A percentile compares a stretch with the other conserved stretches of the same genome.
These are phyloP conservation scores for Hydrochoerus hydrochaeris DNA, from an alignment of 2,113 vertebrate species.

Conservation along the genomic window DNA sequence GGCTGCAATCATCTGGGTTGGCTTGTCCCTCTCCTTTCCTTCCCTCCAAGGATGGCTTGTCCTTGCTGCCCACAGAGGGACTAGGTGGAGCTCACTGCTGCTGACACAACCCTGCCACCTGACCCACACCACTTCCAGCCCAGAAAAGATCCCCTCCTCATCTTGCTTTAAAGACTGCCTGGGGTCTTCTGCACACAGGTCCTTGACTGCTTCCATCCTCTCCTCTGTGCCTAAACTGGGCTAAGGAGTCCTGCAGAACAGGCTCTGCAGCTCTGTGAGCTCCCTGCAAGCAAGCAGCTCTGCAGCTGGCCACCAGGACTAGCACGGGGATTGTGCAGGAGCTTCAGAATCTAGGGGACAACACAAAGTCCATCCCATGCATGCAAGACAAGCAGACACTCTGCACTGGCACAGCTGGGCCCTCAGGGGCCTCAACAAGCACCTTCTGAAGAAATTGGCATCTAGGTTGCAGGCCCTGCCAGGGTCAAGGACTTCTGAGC, in stretches of 20 bases:
- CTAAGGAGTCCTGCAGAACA: not conserved
- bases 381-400: not conserved
- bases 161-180: slow-evolving; percentile 52
- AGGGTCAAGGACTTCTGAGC: too few species aligned
- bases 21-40: not conserved
- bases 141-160: slow-evolving; percentile 44
- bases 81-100: slow-evolving; percentile 69
- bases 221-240: slow-evolving; percentile 4
- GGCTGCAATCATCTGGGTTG: not conserved
- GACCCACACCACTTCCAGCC: slow-evolving; percentile 55
- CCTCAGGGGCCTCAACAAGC: too few species aligned
- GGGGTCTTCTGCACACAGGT: slow-evolving; percentile 9
- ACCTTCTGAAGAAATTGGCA: not conserved
- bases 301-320: too few species aligned
- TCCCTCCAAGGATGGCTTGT: too few species aligned
- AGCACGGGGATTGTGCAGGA: not conserved
- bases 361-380: not conserved
- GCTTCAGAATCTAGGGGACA: not conserved
- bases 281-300: not conserved
- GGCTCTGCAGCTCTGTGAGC: not conserved
- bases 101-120: slow-evolving; percentile 68
- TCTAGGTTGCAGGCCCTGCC: too few species aligned
- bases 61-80: not conserved
- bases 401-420: not conserved
- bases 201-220: slow-evolving; percentile 47